Base-by-base conservation (phyloP, 2,797 vertebrate species). In the Malacoraja senta region DNA sequence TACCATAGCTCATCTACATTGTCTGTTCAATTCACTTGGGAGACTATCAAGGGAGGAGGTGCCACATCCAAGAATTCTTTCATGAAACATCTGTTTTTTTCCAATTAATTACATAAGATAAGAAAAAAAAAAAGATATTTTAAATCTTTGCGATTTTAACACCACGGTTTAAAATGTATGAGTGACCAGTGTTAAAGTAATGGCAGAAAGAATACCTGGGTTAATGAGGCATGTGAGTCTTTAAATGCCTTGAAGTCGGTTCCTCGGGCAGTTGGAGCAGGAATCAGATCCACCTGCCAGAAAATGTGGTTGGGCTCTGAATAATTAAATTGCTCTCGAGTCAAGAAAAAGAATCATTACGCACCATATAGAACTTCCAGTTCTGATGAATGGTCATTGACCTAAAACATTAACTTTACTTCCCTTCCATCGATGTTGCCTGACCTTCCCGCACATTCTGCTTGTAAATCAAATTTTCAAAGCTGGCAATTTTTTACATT, bases 121-220 rank as follows among this genome's bases (percentile, higher is more conserved):
- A n/a, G 13, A 86, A 86, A 86, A 86, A 8, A 38, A 2, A 19
- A 38, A 81, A 1, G 44, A 9, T 9, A 29, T 83, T 29, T 58
- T 86, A 63, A 63, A 63, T 86, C 83, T 63, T n/a, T 86, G 58
- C 29, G 6, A 84, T 61, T 84, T 84, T 84, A 84, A 84, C 79
- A n/a, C 24, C n/a, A n/a, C 19, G 58, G 58, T 63, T 86, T 63
- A 63, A 86, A 32, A 86, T 86, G 63, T 63, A 86, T 63, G 58
- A 86, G 58, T 63, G 32, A n/a, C 58, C 29, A 63, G 58, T 15
- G 8, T 63, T 86, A n/a, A n/a, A 63, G 61, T 84, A 86, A 86
- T 15, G 19, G 53, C 83, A 86, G 83, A 2, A n/a, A 13, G 83
- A 86, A 86, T 7, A n/a, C 17, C 29, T n/a, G n/a, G 13, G 58